phyloP scores from a whole-genome alignment of 2,797 vertebrate genomes.

The Eulemur albifrons region DNA sequence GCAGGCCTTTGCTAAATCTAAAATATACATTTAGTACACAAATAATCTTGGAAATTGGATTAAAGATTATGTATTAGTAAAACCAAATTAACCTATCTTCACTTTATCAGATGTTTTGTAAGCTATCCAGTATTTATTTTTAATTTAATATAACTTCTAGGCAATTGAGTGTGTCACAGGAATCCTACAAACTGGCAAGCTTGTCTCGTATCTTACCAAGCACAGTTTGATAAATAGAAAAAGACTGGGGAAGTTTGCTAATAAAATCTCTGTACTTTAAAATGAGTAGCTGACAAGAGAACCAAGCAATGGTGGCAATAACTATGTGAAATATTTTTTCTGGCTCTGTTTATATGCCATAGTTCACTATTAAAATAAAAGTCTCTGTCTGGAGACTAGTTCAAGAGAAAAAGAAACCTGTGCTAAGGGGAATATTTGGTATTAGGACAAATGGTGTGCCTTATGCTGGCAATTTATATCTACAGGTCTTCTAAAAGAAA shows the following conservation, averaged over 20 bases:
- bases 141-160: slow-evolving; percentile 5
- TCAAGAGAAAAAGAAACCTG: not conserved
- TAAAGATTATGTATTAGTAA: not conserved
- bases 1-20: not conserved
- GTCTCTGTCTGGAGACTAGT: not conserved
- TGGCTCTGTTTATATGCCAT: slow-evolving; percentile 23
- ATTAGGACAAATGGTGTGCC: slow-evolving; percentile 14
- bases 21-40: not conserved
- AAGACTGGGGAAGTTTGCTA: not conserved
- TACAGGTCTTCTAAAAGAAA: slow-evolving; percentile 21
- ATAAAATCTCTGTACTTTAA: slow-evolving; percentile 45
- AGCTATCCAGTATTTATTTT: not conserved
- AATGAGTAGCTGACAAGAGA: slow-evolving; percentile 51
- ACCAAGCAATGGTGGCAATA: not conserved
- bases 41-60: not conserved
- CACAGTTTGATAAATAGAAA: slow-evolving; percentile 30
- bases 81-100: not conserved
- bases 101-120: not conserved
- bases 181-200: not conserved
- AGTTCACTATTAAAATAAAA: slow-evolving; percentile 51
- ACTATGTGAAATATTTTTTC: slow-evolving; percentile 47
- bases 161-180: not conserved
- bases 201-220: not conserved
- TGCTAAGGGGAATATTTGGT: slow-evolving; percentile 29
- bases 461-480: slow-evolving; percentile 4